Percentiles rank a stretch among this genome's conserved stretches.
Evolutionary conservation across 1,140 invertebrate species (phyloP).

Genomic region (Zaprionus davidi): DNA sequence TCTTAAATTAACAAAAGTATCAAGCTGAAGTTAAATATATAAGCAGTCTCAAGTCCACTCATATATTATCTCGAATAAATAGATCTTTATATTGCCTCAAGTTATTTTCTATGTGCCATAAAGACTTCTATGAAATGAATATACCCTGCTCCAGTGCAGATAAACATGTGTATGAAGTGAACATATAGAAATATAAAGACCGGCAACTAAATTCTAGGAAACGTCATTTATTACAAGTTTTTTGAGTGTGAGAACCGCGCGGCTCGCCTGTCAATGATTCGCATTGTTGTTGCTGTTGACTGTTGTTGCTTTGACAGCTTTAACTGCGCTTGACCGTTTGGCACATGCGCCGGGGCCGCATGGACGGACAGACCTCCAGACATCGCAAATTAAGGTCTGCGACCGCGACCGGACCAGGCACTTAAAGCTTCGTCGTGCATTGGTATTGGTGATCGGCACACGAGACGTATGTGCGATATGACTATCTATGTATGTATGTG

Average conservation of each 20-base stretch:
- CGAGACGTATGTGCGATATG: constrained; percentile 25
- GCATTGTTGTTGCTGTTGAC: constrained; percentile 55
- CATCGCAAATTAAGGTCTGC: constrained; percentile 73
- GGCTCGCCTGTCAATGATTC: constrained; percentile 72
- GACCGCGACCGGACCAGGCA: constrained; percentile 66
- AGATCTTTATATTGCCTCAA: not conserved
- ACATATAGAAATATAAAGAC: constrained; percentile 20
- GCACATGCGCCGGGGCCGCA: constrained; percentile 68
- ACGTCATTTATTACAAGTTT: constrained; percentile 76
- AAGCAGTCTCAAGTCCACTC: not conserved
- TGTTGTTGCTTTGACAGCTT: constrained; percentile 66
- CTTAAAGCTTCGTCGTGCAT: constrained; percentile 55
- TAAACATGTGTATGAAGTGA: not conserved
- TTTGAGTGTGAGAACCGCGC: constrained; percentile 72
- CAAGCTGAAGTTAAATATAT: no score
- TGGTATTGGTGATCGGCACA: constrained; percentile 41
- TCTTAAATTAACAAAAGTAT: not conserved
- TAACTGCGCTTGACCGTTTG: constrained; percentile 79
- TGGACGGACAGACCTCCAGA: constrained; percentile 49
- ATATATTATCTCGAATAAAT: not conserved
- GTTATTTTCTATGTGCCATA: not conserved
- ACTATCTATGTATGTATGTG: not conserved
- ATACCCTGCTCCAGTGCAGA: not conserved
- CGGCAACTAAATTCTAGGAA: constrained; percentile 70
- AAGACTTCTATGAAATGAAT: not conserved